Base-by-base conservation (phyloP, 2,888 invertebrate species). In the Ophraella communa region DNA sequence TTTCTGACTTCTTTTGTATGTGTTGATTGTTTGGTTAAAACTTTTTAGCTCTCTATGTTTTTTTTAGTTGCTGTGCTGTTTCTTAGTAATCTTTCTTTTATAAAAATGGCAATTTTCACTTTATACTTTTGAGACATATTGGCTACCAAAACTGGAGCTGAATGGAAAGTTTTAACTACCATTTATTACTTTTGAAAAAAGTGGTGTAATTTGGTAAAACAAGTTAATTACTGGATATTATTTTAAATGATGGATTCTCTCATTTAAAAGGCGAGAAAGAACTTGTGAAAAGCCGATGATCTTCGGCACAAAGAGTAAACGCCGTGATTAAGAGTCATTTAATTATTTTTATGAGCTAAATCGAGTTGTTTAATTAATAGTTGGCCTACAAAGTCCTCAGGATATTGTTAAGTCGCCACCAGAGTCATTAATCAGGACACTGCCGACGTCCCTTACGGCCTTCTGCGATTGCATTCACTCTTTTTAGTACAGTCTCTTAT, bases 361-460 rank as follows among this genome's bases (percentile, higher is more conserved):
- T 75, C 76, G 77, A 72, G 74, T 73, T 71, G 75, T 73, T 75
- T 77, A 79, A 77, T 79, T 78, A 77, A 78, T 78, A 77, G 77
- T 75, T 77, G 73, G 65, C 60, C 74, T 70, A 72, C 73, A 67
- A 60, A 69, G 73, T 72, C 76, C 73, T 73, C 66, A 66, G 77
- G 75, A 76, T 77, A 78, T 77, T 77, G 77, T 74, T 77, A 73
- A 75, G 76, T 74, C 78, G 74, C 76, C 76, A 76, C 73, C 69
- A 69, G 55, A 74, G 73, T 75, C 78, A 78, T 79, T 77, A 78
- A 78, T 79, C 78, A 78, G 71, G 69, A 68, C 65, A 65, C 65
- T 65, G 74, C 76, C 75, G 74, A 74, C 75, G 72, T 73, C 69
- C 73, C 74, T 71, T 62, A 42, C 52, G 72, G 73, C 65, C 65